phyloP scores from a whole-genome alignment of 2,113 vertebrate species.

The Tylochromis polylepis region DNA sequence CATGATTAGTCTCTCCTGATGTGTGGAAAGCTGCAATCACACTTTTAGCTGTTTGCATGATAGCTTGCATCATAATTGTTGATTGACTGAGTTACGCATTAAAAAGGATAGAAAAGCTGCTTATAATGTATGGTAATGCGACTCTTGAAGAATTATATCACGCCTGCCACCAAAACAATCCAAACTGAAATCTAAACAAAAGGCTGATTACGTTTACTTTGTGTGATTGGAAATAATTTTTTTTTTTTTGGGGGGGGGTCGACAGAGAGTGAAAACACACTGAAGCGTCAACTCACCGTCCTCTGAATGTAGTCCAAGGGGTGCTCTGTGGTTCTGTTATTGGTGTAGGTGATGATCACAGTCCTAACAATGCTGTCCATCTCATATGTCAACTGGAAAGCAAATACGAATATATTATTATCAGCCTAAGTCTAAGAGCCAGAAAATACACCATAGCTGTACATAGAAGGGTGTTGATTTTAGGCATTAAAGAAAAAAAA shows the following conservation, averaged over 20 bases:
- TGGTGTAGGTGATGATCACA: slow-evolving; percentile 75
- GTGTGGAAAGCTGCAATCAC: neutral
- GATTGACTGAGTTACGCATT: neutral
- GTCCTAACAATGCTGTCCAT: slow-evolving; percentile 70
- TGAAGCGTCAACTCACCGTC: slow-evolving; percentile 66
- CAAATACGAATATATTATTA: neutral
- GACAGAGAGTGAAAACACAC: neutral
- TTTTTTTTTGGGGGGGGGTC: neutral
- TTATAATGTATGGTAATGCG: neutral
- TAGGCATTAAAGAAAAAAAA: neutral
- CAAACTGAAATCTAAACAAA: neutral
- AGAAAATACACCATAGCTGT: neutral
- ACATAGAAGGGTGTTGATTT: neutral
- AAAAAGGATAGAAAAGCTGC: neutral
- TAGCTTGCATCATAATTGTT: neutral
- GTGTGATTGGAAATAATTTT: neutral
- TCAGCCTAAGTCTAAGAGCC: neutral
- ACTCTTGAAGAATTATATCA: neutral
- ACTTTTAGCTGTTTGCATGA: neutral
- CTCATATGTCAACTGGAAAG: slow-evolving; percentile 80
- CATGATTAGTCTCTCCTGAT: neutral
- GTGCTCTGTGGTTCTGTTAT: slow-evolving; percentile 70
- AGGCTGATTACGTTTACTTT: neutral
- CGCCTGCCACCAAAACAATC: neutral
- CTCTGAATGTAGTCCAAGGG: slow-evolving; percentile 91